Conservation (phyloP, 37 sponge, comb jelly and placozoan genomes). For the Crambe crambe region DNA sequence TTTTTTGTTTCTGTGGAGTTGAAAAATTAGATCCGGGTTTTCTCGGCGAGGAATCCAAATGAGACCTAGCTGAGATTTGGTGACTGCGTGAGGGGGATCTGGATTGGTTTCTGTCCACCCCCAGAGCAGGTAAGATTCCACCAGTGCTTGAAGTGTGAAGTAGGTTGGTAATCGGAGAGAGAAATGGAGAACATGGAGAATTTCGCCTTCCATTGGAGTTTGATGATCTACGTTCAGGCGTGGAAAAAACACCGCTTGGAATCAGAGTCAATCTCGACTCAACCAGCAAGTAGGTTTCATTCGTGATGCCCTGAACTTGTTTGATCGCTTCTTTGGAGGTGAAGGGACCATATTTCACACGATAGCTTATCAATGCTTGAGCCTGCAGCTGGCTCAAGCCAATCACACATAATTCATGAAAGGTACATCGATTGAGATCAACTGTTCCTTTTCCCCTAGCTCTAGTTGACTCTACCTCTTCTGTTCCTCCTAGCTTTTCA, state of each 20-base stretch:
- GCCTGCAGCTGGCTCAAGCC: neutral
- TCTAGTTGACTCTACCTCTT: neutral
- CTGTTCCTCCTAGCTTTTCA: neutral
- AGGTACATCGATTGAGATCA: neutral
- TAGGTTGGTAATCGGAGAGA: no score
- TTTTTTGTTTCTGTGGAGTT: no score
- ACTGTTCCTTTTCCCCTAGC: neutral
- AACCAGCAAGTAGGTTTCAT: neutral
- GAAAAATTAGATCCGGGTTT: neutral
- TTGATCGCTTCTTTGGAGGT: neutral
- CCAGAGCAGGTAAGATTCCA: no score
- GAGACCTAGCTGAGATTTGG: no score
- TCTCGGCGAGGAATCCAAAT: no score
- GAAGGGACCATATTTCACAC: neutral
- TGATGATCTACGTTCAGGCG: neutral
- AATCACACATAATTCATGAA: neutral
- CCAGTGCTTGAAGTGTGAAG: no score
- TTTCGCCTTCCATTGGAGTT: neutral
- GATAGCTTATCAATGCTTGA: neutral
- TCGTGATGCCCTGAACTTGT: neutral
- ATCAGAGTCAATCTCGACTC: neutral
- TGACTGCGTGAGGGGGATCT: no score
- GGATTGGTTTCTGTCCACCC: no score
- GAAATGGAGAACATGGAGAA: no score
- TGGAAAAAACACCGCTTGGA: no score